Evolutionary conservation across 2,888 invertebrate species (phyloP).

Genomic region (Cephus pygmeus): DNA sequence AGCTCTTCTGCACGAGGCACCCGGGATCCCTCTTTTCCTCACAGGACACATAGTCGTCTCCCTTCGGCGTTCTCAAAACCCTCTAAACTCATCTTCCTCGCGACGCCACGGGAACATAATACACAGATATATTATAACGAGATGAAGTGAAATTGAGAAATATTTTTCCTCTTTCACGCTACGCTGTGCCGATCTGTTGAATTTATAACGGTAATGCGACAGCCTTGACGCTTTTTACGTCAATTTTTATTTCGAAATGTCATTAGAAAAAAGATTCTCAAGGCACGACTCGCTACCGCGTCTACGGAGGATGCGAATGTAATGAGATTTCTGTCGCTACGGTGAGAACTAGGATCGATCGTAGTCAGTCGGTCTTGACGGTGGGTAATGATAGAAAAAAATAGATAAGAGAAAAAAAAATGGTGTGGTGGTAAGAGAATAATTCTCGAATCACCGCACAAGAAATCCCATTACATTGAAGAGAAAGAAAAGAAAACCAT

Average conservation of each 20-base stretch:
- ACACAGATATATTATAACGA: neutral
- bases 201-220: neutral
- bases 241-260: neutral
- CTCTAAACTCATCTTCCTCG: neutral
- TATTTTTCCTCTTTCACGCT: neutral
- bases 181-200: neutral
- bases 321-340: neutral
- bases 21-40: constrained; percentile 15
- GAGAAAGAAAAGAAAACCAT: constrained; percentile 42
- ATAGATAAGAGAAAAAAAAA: constrained; percentile 20
- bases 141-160: neutral
- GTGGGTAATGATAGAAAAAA: constrained; percentile 1
- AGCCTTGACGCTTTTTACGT: neutral
- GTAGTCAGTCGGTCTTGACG: neutral
- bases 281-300: neutral
- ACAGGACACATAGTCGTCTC: neutral
- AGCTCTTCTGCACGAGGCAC: constrained; percentile 30
- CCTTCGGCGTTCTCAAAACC: neutral
- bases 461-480: constrained; percentile 58
- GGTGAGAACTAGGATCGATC: neutral
- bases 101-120: neutral
- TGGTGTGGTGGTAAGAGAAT: constrained; percentile 39
- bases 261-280: neutral
- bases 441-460: constrained; percentile 55
- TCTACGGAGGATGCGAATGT: neutral